Percentiles rank a stretch among this genome's conserved stretches.
Conservation (phyloP, 2,888 invertebrate genomes). For the Drosophila subsilvestris region DNA sequence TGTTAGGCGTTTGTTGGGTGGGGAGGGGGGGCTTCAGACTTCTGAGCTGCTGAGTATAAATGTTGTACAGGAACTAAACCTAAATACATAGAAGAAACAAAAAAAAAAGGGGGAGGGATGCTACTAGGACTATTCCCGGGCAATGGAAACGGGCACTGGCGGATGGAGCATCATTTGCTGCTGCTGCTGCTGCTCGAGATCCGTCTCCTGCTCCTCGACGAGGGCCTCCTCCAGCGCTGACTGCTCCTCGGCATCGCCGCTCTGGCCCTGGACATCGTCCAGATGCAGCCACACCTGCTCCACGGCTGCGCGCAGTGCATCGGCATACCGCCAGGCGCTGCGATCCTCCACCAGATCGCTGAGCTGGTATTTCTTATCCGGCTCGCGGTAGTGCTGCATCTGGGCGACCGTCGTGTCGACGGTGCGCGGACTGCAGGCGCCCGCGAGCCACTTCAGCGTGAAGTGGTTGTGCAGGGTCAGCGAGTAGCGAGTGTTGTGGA, state of each 20-base stretch:
- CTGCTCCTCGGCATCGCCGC: slow-evolving; percentile 23
- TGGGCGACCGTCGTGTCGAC: slow-evolving; percentile 58
- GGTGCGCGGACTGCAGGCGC: slow-evolving; percentile 37
- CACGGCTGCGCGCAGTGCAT: slow-evolving; percentile 49
- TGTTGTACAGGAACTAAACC: not conserved
- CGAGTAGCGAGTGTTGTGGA: slow-evolving; percentile 93
- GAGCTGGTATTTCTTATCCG: slow-evolving; percentile 38
- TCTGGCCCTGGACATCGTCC: slow-evolving; percentile 44
- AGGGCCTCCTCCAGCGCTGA: slow-evolving; percentile 23
- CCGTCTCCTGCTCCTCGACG: slow-evolving; percentile 47
- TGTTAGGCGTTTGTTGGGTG: not conserved
- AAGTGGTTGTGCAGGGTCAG: slow-evolving; percentile 95
- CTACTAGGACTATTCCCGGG: not conserved
- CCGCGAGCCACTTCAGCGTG: slow-evolving; percentile 90
- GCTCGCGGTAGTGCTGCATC: slow-evolving; percentile 70
- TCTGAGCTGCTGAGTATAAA: not conserved
- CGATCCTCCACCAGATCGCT: slow-evolving; percentile 58
- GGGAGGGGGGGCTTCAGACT: not conserved
- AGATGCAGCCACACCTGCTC: slow-evolving; percentile 57
- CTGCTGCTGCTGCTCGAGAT: slow-evolving; percentile 44
- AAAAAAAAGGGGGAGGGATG: not conserved
- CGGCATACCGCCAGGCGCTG: slow-evolving; percentile 56
- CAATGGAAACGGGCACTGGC: not conserved
- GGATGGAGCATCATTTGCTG: slow-evolving; percentile 16
- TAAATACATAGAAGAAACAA: not conserved